A percentile compares a stretch with the other conserved stretches of the same genome.
phyloP scores from a whole-genome alignment of 2,888 invertebrate genomes.

The Hoplodrina blanda region DNA sequence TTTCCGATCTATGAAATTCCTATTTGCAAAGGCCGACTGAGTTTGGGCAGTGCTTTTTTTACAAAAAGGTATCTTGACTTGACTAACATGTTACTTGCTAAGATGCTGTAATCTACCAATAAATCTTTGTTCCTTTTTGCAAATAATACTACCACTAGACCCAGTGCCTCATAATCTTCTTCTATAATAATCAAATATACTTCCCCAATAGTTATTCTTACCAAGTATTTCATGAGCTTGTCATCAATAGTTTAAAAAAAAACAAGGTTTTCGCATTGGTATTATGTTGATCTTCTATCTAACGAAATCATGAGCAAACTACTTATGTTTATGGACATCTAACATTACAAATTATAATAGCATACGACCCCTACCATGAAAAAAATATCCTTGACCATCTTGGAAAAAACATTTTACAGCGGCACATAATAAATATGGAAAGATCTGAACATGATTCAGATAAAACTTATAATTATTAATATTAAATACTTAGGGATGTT shows the following conservation, averaged over 20 bases:
- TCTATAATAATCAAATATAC: slow-evolving; percentile 10
- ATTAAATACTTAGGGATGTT: background rate
- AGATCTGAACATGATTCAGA: background rate
- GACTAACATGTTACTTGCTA: slow-evolving; percentile 6
- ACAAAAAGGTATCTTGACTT: background rate
- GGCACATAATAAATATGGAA: slow-evolving; percentile 34
- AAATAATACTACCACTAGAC: slow-evolving; percentile 10
- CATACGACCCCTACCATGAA: slow-evolving; percentile 45
- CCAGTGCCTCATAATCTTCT: slow-evolving; percentile 3
- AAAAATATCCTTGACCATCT: slow-evolving; percentile 63
- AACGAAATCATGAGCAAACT: slow-evolving; percentile 64
- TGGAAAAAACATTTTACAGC: slow-evolving; percentile 40
- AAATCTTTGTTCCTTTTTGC: background rate
- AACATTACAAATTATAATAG: slow-evolving; percentile 72
- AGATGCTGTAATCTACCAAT: slow-evolving; percentile 18
- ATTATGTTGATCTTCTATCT: slow-evolving; percentile 37
- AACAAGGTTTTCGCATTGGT: slow-evolving; percentile 17
- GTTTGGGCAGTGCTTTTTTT: slow-evolving; percentile 15
- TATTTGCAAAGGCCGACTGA: background rate
- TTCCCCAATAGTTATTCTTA: background rate
- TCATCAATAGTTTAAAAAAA: background rate
- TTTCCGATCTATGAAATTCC: slow-evolving; percentile 46
- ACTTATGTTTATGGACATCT: slow-evolving; percentile 68
- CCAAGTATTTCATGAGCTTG: background rate
- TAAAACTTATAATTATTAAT: slow-evolving; percentile 4